phyloP scores from a whole-genome alignment of 2,888 invertebrate genomes.

The Tryphoninae sp. region DNA sequence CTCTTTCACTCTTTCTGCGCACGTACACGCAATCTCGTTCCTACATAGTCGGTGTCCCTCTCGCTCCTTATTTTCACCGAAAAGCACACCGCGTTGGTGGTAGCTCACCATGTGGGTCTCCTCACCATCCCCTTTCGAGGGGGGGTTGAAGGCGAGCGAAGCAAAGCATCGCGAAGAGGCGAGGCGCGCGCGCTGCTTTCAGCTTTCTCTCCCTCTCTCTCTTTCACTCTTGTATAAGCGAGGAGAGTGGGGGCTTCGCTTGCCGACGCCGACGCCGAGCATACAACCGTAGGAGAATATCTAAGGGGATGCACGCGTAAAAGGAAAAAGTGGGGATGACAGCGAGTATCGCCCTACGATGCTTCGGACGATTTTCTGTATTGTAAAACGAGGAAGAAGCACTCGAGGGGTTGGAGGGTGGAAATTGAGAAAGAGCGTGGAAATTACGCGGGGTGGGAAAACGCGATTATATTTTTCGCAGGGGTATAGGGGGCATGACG shows the following conservation, averaged over 20 bases:
- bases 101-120: conserved; percentile 47
- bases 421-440: conserved; percentile 45
- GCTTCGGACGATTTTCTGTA: conserved; percentile 32
- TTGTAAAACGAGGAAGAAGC: conserved; percentile 12
- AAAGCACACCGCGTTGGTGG: conserved; percentile 31
- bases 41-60: conserved; percentile 15
- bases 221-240: not conserved
- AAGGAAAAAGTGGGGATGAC: conserved; percentile 68
- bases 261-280: conserved; percentile 62
- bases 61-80: conserved; percentile 51
- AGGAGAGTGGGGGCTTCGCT: conserved; percentile 45
- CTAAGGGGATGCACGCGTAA: conserved; percentile 67
- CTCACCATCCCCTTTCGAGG: conserved; percentile 54
- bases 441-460: conserved; percentile 28
- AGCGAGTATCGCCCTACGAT: conserved; percentile 59
- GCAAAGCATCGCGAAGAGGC: conserved; percentile 57
- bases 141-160: conserved; percentile 16
- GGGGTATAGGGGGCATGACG: not conserved
- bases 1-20: conserved; percentile 39
- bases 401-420: conserved; percentile 9
- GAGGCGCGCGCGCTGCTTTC: conserved; percentile 52
- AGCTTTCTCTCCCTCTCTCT: conserved; percentile 8
- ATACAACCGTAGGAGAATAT: conserved; percentile 60
- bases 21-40: conserved; percentile 37
- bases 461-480: not conserved